phyloP scores from a whole-genome alignment of 1,140 invertebrate genomes.

The Uloborus diversus region DNA sequence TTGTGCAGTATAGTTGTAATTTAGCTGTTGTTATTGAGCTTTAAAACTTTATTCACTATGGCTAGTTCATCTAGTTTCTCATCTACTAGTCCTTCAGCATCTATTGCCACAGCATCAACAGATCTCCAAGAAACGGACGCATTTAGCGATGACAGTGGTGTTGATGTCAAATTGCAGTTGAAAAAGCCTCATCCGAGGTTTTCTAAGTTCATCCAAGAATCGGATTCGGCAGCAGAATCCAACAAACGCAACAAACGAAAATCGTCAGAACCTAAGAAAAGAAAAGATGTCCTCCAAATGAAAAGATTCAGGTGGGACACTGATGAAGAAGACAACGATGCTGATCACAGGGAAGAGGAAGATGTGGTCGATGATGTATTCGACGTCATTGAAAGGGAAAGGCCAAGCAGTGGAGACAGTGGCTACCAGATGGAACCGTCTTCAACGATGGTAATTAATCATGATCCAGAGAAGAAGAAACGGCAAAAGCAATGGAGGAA shows the following conservation, averaged over 20 bases:
- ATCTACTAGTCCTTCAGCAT: slow-evolving; percentile 26
- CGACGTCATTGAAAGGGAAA: slow-evolving; percentile 28
- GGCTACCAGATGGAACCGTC: slow-evolving; percentile 11
- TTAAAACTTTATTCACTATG: not conserved
- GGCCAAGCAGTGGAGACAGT: slow-evolving; percentile 55
- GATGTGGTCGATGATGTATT: slow-evolving; percentile 18
- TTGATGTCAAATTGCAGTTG: slow-evolving; percentile 33
- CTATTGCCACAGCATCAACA: not conserved
- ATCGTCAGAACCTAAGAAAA: slow-evolving; percentile 46
- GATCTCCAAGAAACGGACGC: slow-evolving; percentile 39
- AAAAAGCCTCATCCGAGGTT: not conserved
- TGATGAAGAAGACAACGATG: slow-evolving; percentile 20
- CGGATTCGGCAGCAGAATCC: not conserved
- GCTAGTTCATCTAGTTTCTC: slow-evolving; percentile 20
- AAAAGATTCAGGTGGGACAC: slow-evolving; percentile 50
- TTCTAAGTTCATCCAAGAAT: slow-evolving; percentile 2
- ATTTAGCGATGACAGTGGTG: slow-evolving; percentile 50
- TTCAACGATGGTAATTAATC: not conserved
- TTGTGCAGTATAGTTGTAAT: not conserved
- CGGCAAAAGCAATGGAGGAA: slow-evolving; percentile 18
- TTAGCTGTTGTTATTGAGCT: not conserved
- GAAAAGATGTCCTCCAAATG: slow-evolving; percentile 50
- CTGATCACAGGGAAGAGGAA: too few relatives aligned
- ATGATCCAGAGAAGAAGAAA: slow-evolving; percentile 2
- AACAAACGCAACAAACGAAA: slow-evolving; percentile 48